phyloP scores from a whole-genome alignment of 2,113 vertebrate species.

The Delphinapterus leucas region DNA sequence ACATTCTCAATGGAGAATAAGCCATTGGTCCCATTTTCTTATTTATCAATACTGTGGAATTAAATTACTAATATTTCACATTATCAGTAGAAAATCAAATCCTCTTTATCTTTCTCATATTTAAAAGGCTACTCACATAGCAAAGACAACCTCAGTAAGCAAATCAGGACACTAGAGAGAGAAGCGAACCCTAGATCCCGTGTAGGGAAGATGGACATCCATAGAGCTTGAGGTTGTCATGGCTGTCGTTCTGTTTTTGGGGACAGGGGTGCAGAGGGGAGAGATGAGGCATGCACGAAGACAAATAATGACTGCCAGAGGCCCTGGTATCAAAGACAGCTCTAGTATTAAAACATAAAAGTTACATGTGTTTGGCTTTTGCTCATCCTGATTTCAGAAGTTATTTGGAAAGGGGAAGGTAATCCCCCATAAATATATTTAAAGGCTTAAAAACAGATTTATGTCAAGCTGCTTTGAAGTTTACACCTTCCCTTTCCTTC shows the following conservation, averaged over 20 bases:
- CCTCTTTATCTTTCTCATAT: background rate
- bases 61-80: background rate
- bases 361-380: background rate
- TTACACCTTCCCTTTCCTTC: background rate
- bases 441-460: slow-evolving; percentile 24
- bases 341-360: background rate
- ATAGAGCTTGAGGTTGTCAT: background rate
- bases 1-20: background rate
- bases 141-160: background rate
- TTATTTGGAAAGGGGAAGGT: background rate
- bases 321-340: background rate
- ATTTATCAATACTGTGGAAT: background rate
- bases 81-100: slow-evolving; percentile 14
- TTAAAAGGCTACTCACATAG: background rate
- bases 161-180: background rate
- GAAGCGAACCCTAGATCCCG: background rate
- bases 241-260: background rate
- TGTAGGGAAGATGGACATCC: background rate
- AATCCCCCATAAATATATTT: background rate
- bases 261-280: background rate
- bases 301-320: background rate
- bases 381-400: background rate
- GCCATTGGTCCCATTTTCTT: background rate
- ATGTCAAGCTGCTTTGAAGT: background rate
- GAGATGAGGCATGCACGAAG: background rate